Base-by-base conservation (phyloP, 2,113 vertebrate genomes). In the Salvelinus fontinalis region DNA sequence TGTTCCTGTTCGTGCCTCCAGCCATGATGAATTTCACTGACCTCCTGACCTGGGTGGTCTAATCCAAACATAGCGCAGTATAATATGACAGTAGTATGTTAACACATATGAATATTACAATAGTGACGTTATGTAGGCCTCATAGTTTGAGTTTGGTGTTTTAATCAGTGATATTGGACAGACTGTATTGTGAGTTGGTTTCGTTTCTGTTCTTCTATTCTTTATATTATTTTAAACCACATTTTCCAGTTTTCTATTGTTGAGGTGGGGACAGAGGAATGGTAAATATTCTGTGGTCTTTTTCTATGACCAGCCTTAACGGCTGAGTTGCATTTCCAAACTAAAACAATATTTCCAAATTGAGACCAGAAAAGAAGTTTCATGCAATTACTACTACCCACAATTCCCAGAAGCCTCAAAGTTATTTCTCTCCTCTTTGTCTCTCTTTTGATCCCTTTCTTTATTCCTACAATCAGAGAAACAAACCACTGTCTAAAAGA, bases 361-460 rank as follows among this genome's bases (percentile, higher is more conserved):
- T 9, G 76, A 81, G 64, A 79, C 77, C 75, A 89, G 79, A 84
- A 71, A 79, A 86, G 81, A 75, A 79, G 80, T 79, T 76, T 70
- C 82, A 9, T 62, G 59, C 20, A 83, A 69, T 84, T 83, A 75
- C 79, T 49, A 70, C 44, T 49, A 68, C 44, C 71, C 77, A 79
- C 57, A 79, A 84, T 83, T 86, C 79, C 29, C 85, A 71, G 87
- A 89, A 86, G 80, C 79, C 83, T 86, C 81, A 75, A 13, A 73
- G 60, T 79, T 81, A 73, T 78, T 82, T 77, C 80, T 79, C 24
- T 79, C 78, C n/a, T 24, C n/a, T 22, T 22, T 60, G 59, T 60
- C 59, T 39, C 82, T 59, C 65, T 54, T 22, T 79, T 86, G 85
- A 79, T 78, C 76, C 79, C 75, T 85, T 72, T 82, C 81, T 44